Conservation (phyloP, 2,113 vertebrate species). For the Pelobates fuscus region DNA sequence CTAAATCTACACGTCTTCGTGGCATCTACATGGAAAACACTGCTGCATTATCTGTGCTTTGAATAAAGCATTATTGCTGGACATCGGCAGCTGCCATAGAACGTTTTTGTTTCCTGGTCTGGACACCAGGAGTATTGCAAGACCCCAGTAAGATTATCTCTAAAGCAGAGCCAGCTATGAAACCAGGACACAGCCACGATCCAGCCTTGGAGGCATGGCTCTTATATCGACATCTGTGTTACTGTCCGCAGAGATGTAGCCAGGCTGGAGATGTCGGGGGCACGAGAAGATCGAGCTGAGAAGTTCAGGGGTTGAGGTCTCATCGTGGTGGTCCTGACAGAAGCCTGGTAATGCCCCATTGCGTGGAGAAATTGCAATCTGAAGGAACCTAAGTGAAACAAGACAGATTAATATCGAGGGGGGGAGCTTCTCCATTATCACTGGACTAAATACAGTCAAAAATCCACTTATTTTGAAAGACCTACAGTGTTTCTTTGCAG, state of each 20-base stretch:
- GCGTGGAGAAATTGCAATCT: not conserved
- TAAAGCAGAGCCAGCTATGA: not conserved
- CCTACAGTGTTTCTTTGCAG: too few species aligned
- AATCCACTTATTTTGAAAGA: too few species aligned
- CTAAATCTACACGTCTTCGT: too few species aligned
- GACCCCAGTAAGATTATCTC: too few species aligned
- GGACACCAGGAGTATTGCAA: not conserved
- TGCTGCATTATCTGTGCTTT: too few species aligned
- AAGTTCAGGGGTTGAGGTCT: not conserved
- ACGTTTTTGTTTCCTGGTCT: too few species aligned
- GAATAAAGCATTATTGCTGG: too few species aligned
- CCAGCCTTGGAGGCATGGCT: not conserved
- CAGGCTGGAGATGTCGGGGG: not conserved
- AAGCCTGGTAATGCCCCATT: not conserved
- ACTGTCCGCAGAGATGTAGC: not conserved
- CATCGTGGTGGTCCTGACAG: not conserved
- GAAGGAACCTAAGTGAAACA: conserved; percentile 13
- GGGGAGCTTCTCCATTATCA: too few species aligned
- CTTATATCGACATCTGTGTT: not conserved
- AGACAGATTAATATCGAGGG: too few species aligned
- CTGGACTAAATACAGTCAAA: too few species aligned
- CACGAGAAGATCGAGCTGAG: not conserved
- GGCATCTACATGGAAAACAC: too few species aligned
- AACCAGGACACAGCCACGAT: not conserved
- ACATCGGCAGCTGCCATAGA: too few species aligned